A percentile compares a stretch with the other conserved stretches of the same genome.
These are phyloP conservation scores for Passer montanus DNA, from an alignment of 2,113 vertebrate genomes.

Conservation along the genomic window DNA sequence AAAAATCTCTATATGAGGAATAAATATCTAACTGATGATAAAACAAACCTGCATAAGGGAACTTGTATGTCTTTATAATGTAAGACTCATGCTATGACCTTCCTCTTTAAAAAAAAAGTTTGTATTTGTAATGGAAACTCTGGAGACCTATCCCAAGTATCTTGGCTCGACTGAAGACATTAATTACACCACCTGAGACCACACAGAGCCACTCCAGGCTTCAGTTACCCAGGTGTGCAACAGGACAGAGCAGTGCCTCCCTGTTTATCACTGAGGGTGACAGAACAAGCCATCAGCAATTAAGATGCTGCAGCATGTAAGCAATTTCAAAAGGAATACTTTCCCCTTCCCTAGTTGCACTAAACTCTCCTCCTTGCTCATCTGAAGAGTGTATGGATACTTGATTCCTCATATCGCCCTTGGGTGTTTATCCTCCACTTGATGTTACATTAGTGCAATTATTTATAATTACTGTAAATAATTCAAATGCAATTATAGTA, in stretches of 20 bases:
- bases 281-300: background rate
- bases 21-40: background rate
- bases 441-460: slow-evolving; percentile 26
- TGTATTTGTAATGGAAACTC: background rate
- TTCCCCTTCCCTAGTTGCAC: background rate
- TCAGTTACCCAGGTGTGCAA: background rate
- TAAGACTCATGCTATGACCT: background rate
- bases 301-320: background rate
- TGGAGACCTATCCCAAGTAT: background rate
- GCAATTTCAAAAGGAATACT: background rate
- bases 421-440: slow-evolving; percentile 26
- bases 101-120: background rate
- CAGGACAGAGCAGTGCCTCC: background rate
- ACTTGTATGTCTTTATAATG: background rate
- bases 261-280: background rate
- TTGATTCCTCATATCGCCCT: background rate
- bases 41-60: background rate
- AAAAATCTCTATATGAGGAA: background rate
- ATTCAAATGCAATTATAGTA: slow-evolving; percentile 48
- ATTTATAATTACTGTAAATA: slow-evolving; percentile 60
- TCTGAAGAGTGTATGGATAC: background rate
- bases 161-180: background rate
- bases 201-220: background rate
- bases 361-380: background rate
- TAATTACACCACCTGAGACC: background rate